Evolutionary conservation across 1,140 invertebrate species (phyloP), one percentile per base, ranked within the genome.

Genomic region (Drosophila mayri): DNA sequence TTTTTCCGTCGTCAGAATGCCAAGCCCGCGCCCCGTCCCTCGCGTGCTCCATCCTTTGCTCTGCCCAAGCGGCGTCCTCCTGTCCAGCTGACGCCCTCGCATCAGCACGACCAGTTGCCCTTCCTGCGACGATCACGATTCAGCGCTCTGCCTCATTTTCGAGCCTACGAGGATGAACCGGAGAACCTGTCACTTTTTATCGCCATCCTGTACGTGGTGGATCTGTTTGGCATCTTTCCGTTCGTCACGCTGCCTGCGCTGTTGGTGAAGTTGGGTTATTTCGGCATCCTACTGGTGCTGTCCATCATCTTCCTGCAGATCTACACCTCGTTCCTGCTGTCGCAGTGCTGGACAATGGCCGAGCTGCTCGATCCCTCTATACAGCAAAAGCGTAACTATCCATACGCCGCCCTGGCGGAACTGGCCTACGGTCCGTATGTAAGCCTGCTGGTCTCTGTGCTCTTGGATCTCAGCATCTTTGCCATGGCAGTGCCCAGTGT

Each of bases 191-290:
- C 95, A 16, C 91, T 96, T 1, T 84, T 96, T 41, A 96, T 96
- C 85, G 95, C 96, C 0, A 94, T 95, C 9, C 93, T 97, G 16
- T 97, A 96, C 83, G 95, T 97, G 18, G 93, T 97, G 9, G 96
- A 97, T 92, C 94, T 97, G 50, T 97, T 97, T 79, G 96, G 96
- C 38, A 96, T 97, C 0, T 97, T 97, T 85, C 96, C 96, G 0
- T 95, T 97, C 4, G 94, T 97, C 1, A 94, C 96, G 6, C 85
- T 97, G 57, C 96, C 96, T 0, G 94, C 95, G 66, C 93, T 95
- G 20, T 94, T 97, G 20, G 95, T 97, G 18, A 93, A 95, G 73
- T 96, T 96, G 74, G 96, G 96, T 32, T 94, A 95, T 65, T 95
- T 95, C 58, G 96, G 96, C 1, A 94, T 96, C 44, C 94, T 95